Evolutionary conservation across 2,797 vertebrate species (phyloP), one percentile per base, ranked within the genome.

Genomic region (Hozukius guyotensis): DNA sequence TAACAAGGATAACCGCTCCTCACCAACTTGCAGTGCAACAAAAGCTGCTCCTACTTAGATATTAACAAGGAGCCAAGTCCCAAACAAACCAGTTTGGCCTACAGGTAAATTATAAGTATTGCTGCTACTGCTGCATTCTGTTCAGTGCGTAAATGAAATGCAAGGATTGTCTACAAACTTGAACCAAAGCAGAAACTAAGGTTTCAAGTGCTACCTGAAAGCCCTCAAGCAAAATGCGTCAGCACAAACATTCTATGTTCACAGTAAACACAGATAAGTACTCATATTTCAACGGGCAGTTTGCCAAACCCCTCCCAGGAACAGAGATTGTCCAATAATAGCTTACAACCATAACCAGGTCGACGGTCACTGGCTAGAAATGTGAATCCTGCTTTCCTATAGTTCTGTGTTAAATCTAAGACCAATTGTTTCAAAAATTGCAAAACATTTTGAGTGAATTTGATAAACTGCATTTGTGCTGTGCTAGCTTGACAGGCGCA

Each of bases 11-110:
- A 46, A 36, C 16, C 31, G 10, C 13, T 38, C 42, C 6, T 70
- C 2, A 24, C 5, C 8, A 64, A 66, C 20, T 9, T 53, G 56
- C 38, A 72, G 55, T 53, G 42, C 18, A 84, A 68, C 53, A 63
- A 67, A 4, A 72, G 67, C 55, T 46, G 38, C 18, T 72, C 38
- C 5, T 57, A 60, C 18, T 77, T 82, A 18, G 42, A 46, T 25
- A 34, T 22, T 25, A 66, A 76, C 78, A 61, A 4, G 7, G 6
- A 80, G 67, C 60, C 52, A 72, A 38, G 32, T 12, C 9, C 2
- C 46, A 69, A 70, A 78, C 59, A 84, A 87, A 83, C 78, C 70
- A 80, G 79, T 83, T 72, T 67, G 49, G 46, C 56, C 4, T 11
- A 36, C 20, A 6, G 24, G 24, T 25, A 60, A 49, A 52, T 63